Conservation (phyloP, 2,113 vertebrate genomes). For the Scalopus aquaticus region DNA sequence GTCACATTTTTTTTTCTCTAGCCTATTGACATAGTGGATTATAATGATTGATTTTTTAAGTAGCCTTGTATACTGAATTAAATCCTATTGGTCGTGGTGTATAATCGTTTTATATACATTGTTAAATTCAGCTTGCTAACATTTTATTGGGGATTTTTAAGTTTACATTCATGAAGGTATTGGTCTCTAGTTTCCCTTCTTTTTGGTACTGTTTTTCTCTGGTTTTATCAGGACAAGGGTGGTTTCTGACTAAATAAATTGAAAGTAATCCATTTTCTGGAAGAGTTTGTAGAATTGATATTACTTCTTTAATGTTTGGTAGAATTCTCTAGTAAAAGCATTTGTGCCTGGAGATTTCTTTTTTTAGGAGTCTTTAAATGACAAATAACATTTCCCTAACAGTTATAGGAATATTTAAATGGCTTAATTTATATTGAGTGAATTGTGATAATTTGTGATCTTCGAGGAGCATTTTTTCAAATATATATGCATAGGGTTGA, state of each 20-base stretch:
- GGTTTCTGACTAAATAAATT: background rate
- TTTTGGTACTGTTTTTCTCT: background rate
- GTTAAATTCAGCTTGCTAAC: background rate
- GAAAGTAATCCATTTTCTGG: background rate
- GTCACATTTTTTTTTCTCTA: background rate
- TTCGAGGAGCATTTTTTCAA: background rate
- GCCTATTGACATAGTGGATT: background rate
- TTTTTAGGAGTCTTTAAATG: background rate
- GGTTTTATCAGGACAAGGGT: background rate
- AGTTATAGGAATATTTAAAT: conserved; percentile 13
- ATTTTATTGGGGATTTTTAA: background rate
- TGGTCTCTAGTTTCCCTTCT: background rate
- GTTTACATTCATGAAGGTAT: background rate
- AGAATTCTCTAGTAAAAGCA: background rate
- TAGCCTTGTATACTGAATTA: background rate
- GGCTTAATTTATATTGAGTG: background rate
- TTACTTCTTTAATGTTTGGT: background rate
- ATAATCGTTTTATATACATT: background rate
- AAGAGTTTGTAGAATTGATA: background rate
- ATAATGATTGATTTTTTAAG: background rate
- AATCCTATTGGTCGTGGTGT: background rate
- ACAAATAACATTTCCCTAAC: background rate
- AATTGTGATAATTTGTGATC: conserved; percentile 13
- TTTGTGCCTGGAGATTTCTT: background rate
- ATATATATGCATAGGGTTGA: background rate